A percentile compares a stretch with the other conserved stretches of the same genome.
Conservation (phyloP, 2,113 vertebrate genomes). For the Mus pahari region DNA sequence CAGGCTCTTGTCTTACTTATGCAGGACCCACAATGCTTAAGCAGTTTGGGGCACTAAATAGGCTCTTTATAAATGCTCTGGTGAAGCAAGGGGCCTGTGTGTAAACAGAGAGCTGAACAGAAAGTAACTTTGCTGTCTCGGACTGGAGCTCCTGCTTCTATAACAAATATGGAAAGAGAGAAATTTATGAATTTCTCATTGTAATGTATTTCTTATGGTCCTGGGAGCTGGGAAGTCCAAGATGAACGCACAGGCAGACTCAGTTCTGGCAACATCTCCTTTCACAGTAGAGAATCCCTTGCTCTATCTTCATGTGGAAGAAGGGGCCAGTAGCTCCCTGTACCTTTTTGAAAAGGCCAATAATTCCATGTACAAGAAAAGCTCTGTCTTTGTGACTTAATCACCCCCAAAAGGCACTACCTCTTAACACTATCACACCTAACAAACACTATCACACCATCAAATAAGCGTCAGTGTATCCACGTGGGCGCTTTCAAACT, state of each 20-base stretch:
- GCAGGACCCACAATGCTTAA: background rate
- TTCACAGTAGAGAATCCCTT: background rate
- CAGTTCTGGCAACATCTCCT: background rate
- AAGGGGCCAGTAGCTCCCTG: background rate
- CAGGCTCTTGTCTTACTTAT: background rate
- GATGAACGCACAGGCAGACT: background rate
- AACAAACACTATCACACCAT: background rate
- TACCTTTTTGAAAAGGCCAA: background rate
- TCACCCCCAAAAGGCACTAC: background rate
- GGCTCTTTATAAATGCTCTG: background rate
- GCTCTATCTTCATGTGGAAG: background rate
- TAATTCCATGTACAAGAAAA: background rate
- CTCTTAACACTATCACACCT: background rate
- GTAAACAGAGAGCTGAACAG: background rate
- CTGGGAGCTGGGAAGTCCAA: background rate
- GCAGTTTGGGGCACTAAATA: background rate
- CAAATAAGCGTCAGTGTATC: background rate
- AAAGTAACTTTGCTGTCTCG: background rate
- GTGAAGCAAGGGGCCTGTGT: background rate
- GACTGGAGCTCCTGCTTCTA: background rate
- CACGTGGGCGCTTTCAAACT: background rate
- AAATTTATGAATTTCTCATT: background rate
- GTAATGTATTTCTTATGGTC: background rate
- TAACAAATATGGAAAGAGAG: background rate
- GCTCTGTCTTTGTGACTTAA: background rate